phyloP scores from a whole-genome alignment of 1,140 invertebrate species.

The Myzus persicae region DNA sequence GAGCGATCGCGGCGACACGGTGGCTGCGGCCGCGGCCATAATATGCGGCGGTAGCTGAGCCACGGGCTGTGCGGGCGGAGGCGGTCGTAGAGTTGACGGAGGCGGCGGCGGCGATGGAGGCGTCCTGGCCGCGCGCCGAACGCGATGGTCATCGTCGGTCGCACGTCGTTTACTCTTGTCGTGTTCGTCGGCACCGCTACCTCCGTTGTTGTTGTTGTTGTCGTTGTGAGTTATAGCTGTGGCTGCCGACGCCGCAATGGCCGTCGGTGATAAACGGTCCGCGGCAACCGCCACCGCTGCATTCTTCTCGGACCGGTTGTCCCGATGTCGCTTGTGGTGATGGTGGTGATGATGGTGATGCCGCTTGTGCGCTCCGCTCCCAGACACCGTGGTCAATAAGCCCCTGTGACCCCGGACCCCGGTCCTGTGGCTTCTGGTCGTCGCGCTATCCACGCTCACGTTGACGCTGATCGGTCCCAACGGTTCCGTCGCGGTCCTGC shows the following conservation, averaged over 20 bases:
- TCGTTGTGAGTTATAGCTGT: background rate
- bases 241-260: background rate
- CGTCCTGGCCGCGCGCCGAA: background rate
- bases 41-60: background rate
- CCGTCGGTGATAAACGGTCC: background rate
- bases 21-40: background rate
- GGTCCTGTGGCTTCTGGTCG: constrained; percentile 36
- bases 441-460: constrained; percentile 49
- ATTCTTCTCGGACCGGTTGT: constrained; percentile 6
- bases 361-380: background rate
- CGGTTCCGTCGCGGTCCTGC: constrained; percentile 52
- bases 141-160: background rate
- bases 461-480: constrained; percentile 61
- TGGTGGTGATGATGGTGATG: constrained; percentile 17
- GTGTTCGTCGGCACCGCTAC: background rate
- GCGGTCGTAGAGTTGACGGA: background rate
- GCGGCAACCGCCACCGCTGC: background rate
- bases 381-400: constrained; percentile 59
- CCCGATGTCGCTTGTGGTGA: constrained; percentile 37
- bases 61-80: background rate
- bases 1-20: background rate
- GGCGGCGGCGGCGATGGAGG: background rate
- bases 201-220: background rate
- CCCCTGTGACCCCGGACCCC: constrained; percentile 52
- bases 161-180: background rate